Base-by-base conservation (phyloP, 2,797 vertebrate species). In the Odontamblyopus rebecca region DNA sequence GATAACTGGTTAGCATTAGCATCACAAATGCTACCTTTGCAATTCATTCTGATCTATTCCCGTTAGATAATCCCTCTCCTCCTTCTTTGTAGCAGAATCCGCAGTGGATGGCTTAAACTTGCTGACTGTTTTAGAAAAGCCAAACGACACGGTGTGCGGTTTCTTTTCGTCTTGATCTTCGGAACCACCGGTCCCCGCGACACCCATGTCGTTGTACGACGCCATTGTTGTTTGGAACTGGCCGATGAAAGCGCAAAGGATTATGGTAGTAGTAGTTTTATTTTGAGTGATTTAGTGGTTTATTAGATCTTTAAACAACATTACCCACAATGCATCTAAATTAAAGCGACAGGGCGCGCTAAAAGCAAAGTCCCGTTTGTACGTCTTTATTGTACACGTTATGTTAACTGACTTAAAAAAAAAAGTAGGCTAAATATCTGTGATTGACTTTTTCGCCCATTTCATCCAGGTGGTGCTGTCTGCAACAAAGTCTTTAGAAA, bases 21-120 rank as follows among this genome's bases (percentile, higher is more conserved):
- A 32, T 61, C 29, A 9, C 13, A 18, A 2, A 73, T 48, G 81
- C 2, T 73, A 95, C 94, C 94, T 93, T 81, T 89, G 91, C 6
- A 95, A 51, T 75, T 93, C 89, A 38, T 91, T 89, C 44, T 76
- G 73, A 35, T 93, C 90, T 18, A 95, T 89, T 74, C 89, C n/a
- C n/a, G n/a, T n/a, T n/a, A n/a, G n/a, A n/a, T n/a, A n/a, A n/a
- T n/a, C n/a, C n/a, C n/a, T n/a, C n/a, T n/a, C n/a, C n/a, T n/a
- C n/a, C n/a, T n/a, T n/a, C n/a, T n/a, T n/a, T n/a, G n/a, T n/a
- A n/a, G n/a, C n/a, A n/a, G n/a, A n/a, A n/a, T n/a, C n/a, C n/a
- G n/a, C n/a, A n/a, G n/a, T n/a, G n/a, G n/a, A n/a, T n/a, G n/a
- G n/a, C n/a, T n/a, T n/a, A n/a, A n/a, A n/a, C n/a, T n/a, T n/a